A percentile compares a stretch with the other conserved stretches of the same genome.
phyloP scores from a whole-genome alignment of 92 coral and sea anemone species.

The Isaurus tuberculatus region DNA sequence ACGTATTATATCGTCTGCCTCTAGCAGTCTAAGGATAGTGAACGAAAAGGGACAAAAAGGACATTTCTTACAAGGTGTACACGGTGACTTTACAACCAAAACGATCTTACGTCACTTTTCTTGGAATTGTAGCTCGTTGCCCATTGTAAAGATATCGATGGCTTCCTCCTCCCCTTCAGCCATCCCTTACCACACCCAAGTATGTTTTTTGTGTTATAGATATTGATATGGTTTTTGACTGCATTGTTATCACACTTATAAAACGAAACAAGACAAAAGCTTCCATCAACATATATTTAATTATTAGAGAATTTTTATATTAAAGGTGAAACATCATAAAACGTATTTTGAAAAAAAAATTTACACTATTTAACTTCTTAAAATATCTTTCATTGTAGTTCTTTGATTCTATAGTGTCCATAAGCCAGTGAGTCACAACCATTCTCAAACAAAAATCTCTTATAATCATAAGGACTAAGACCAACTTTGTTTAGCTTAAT shows the following conservation, averaged over 20 bases:
- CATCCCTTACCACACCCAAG: slow-evolving; percentile 28
- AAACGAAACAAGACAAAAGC: neutral
- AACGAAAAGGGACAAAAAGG: neutral
- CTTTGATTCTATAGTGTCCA: slow-evolving; percentile 21
- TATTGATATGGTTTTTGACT: neutral
- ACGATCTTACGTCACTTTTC: slow-evolving; percentile 21
- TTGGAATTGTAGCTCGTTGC: slow-evolving; percentile 16
- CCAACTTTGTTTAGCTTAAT: slow-evolving; percentile 47
- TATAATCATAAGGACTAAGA: slow-evolving; percentile 53
- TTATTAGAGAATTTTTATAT: slow-evolving; percentile 12
- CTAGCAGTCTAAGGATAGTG: neutral
- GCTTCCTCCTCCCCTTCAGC: slow-evolving; percentile 37
- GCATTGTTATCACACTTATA: neutral
- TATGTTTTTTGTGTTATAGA: neutral
- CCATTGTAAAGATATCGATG: neutral
- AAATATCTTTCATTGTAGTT: neutral
- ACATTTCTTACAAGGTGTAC: slow-evolving; percentile 4
- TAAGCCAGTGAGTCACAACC: slow-evolving; percentile 36
- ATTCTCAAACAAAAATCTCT: slow-evolving; percentile 42
- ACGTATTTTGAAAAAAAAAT: neutral
- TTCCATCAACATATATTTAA: neutral
- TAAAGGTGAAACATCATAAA: neutral
- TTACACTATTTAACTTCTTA: slow-evolving; percentile 18
- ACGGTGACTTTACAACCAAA: slow-evolving; percentile 13
- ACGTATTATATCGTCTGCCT: slow-evolving; percentile 17